These are phyloP conservation scores for Chionodraco myersi DNA, from an alignment of 2,113 vertebrate species.

Conservation along the genomic window DNA sequence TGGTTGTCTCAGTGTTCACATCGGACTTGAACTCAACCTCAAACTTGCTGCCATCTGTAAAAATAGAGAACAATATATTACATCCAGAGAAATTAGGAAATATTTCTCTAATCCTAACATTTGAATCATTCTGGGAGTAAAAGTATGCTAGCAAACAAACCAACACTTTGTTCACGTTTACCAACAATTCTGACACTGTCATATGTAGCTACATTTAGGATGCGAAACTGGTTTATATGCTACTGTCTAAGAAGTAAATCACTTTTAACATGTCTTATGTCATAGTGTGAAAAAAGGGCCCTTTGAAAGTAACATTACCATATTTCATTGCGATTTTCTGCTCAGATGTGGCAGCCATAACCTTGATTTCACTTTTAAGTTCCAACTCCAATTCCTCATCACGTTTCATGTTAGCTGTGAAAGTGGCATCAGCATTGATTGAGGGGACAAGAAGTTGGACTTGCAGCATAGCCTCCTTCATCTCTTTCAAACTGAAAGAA, in stretches of 20 bases:
- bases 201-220: not conserved
- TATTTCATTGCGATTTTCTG: constrained; percentile 86
- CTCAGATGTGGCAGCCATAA: constrained; percentile 80
- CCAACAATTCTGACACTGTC: not conserved
- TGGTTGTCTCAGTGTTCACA: constrained; percentile 23
- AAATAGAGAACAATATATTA: not conserved
- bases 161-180: not conserved
- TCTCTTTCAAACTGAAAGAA: constrained; percentile 80
- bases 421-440: constrained; percentile 82
- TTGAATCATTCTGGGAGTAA: constrained; percentile 55
- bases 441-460: constrained; percentile 86
- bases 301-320: constrained; percentile 74
- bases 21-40: not conserved
- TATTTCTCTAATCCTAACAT: not conserved
- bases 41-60: not conserved
- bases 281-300: no score
- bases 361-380: constrained; percentile 84
- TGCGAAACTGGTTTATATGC: not conserved
- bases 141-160: no score
- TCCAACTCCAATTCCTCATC: constrained; percentile 80
- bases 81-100: no score
- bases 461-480: constrained; percentile 84
- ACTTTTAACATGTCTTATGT: no score
- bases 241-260: no score
- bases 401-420: constrained; percentile 81